phyloP scores from a whole-genome alignment of 2,113 vertebrate species.

The Spermophilus dauricus region DNA sequence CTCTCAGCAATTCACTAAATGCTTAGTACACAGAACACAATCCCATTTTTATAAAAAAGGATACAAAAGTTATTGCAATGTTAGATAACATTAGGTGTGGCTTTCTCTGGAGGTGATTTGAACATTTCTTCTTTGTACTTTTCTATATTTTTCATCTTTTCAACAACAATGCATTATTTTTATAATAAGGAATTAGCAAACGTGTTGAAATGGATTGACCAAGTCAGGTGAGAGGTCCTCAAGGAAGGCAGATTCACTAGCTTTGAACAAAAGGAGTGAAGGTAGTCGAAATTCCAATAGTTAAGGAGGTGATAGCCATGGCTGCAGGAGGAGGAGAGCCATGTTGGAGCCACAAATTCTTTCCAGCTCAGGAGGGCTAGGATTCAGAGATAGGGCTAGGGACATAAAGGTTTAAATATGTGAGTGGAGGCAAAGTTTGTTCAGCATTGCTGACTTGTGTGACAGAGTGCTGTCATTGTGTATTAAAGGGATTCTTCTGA shows the following conservation, averaged over 20 bases:
- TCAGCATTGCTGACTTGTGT: neutral
- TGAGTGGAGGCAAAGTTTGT: neutral
- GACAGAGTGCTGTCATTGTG: rapidly evolving
- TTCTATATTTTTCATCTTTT: neutral
- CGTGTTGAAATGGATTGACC: neutral
- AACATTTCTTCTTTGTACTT: neutral
- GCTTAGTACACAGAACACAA: neutral
- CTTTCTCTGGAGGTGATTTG: neutral
- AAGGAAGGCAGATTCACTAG: neutral
- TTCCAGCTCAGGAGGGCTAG: neutral
- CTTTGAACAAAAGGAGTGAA: rapidly evolving
- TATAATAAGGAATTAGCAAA: neutral
- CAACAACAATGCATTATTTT: neutral
- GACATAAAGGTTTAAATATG: neutral
- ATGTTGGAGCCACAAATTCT: neutral
- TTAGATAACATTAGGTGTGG: neutral
- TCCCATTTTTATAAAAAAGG: neutral
- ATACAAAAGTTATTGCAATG: neutral
- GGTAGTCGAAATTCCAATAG: neutral
- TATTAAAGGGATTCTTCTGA: rapidly evolving
- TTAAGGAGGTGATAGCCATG: rapidly evolving
- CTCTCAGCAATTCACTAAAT: neutral
- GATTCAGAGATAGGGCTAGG: neutral
- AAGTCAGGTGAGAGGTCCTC: neutral
- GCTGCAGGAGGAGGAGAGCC: rapidly evolving